These are phyloP conservation scores for Pachyseris speciosa DNA, from an alignment of 64 coral and sea anemone species.

Conservation along the genomic window DNA sequence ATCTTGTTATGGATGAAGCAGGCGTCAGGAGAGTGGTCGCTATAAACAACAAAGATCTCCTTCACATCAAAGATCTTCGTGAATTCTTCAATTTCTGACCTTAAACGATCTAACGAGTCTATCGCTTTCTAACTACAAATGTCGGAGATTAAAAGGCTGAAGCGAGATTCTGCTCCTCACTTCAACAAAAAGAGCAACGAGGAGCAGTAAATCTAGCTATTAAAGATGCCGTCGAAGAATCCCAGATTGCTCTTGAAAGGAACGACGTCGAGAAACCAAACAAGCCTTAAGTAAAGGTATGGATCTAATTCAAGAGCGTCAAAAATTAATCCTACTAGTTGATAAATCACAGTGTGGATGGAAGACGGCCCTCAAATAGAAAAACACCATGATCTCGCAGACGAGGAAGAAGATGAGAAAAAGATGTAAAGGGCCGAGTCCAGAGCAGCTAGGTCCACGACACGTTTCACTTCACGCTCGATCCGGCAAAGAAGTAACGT, in stretches of 20 bases:
- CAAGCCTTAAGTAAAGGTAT: constrained; percentile 6
- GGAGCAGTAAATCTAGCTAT: constrained; percentile 22
- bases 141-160: constrained; percentile 5
- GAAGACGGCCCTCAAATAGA: constrained; percentile 44
- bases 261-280: constrained; percentile 9
- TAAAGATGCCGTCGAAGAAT: constrained; percentile 12
- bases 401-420: constrained; percentile 30
- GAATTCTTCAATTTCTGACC: not conserved
- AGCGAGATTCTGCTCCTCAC: not conserved
- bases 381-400: constrained; percentile 40
- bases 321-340: constrained; percentile 25
- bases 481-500: not conserved
- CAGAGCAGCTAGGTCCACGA: not conserved
- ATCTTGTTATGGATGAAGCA: constrained; percentile 1
- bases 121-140: constrained; percentile 15
- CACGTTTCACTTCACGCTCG: constrained; percentile 11
- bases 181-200: constrained; percentile 52
- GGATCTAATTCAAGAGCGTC: not conserved
- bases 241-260: not conserved
- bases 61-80: not conserved
- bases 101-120: not conserved
- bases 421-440: constrained; percentile 32
- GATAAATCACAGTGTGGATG: constrained; percentile 30
- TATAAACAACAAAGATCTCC: not conserved
- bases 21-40: not conserved